Percentiles rank a stretch among this genome's conserved stretches.
Conservation (phyloP, 2,888 invertebrate species). For the Pandemis cinnamomeana region DNA sequence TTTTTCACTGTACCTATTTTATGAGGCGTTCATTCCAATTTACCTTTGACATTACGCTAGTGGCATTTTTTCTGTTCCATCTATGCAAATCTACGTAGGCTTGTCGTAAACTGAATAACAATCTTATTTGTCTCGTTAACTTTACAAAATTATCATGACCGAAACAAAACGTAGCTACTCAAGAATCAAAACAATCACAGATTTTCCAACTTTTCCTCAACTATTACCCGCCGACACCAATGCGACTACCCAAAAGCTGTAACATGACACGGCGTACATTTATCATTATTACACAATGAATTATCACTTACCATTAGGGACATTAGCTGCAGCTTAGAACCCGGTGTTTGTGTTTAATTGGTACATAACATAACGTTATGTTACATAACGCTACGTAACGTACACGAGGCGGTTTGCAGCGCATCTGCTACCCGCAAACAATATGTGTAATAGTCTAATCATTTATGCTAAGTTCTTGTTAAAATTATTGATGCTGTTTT, state of each 20-base stretch:
- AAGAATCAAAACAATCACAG: not conserved
- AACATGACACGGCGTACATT: slow-evolving; percentile 6
- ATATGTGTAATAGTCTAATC: not conserved
- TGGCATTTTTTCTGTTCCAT: no score
- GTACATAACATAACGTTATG: slow-evolving; percentile 16
- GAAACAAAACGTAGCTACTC: not conserved
- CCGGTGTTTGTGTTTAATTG: slow-evolving; percentile 29
- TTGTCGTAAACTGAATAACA: no score
- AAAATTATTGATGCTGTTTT: not conserved
- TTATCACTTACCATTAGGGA: slow-evolving; percentile 38
- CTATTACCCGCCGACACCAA: not conserved
- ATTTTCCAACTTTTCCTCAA: not conserved
- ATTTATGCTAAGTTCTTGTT: not conserved
- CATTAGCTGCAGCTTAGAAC: slow-evolving; percentile 38
- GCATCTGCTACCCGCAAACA: slow-evolving; percentile 16
- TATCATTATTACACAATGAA: slow-evolving; percentile 24
- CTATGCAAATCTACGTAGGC: no score
- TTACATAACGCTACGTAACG: not conserved
- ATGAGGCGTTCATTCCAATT: no score
- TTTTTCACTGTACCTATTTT: no score
- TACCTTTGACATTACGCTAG: no score
- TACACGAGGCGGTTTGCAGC: not conserved
- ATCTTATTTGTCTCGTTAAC: no score
- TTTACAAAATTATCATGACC: no score
- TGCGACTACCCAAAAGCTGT: not conserved